A percentile compares a stretch with the other conserved stretches of the same genome.
Conservation (phyloP, 2,888 invertebrate species). For the Peribatodes rhomboidaria region DNA sequence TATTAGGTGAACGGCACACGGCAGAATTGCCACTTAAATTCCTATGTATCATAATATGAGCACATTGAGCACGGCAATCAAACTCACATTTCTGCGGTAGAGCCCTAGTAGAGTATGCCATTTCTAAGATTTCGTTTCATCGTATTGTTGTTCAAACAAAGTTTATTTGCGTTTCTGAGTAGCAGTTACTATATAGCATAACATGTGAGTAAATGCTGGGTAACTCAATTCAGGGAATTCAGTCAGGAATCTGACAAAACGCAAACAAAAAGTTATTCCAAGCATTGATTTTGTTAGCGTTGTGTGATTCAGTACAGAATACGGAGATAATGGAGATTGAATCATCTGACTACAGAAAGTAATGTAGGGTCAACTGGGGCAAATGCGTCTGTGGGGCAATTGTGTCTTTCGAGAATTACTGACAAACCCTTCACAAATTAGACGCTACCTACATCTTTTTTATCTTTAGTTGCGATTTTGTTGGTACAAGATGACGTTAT, state of each 20-base stretch:
- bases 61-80: conserved; percentile 7
- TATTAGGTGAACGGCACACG: conserved; percentile 15
- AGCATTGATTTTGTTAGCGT: conserved; percentile 3
- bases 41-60: conserved; percentile 10
- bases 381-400: too few relatives aligned
- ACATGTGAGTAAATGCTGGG: background rate
- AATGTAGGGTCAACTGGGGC: too few relatives aligned
- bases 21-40: conserved; percentile 11
- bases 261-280: background rate
- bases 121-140: conserved; percentile 5
- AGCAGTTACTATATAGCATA: background rate
- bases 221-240: background rate
- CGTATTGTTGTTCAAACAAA: background rate
- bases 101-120: background rate
- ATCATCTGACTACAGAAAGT: background rate
- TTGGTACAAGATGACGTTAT: too few relatives aligned
- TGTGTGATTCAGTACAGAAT: background rate
- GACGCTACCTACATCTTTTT: too few relatives aligned
- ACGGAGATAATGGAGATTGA: conserved; percentile 9
- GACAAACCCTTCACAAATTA: too few relatives aligned
- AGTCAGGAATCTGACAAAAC: background rate
- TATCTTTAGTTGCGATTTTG: too few relatives aligned
- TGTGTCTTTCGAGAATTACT: too few relatives aligned
- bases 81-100: background rate
- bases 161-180: background rate